Evolutionary conservation across 1,140 invertebrate genomes (phyloP), one percentile per base, ranked within the genome.

Genomic region (Paracyclopina nana): DNA sequence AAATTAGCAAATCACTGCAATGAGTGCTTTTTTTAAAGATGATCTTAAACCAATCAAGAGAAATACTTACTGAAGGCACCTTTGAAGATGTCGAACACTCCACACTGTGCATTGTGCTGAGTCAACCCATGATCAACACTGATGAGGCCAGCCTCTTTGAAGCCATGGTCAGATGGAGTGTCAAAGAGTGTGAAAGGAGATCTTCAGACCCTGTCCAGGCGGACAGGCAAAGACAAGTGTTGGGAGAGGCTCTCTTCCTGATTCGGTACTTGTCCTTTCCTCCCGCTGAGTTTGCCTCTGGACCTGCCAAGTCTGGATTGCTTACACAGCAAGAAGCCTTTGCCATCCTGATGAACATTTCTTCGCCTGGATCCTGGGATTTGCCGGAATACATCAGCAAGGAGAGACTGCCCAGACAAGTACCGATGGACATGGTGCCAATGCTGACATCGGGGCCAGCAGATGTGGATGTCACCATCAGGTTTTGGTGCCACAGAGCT

Each of bases 281-380:
- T 0, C 74, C 79, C 1, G 72, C 80, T 58, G 75, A 83, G 65
- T 85, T 85, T 62, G 80, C 80, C 1, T 76, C 77, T 56, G 78
- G 78, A 0, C 77, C 79, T 3, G 80, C 76, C 0, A 67, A 72
- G 16, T 81, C 79, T 1, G 67, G 69, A 25, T 62, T 85, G 1
- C 66, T 86, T 9, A 72, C 73, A 0, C 72, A 61, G 60, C 69
- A 78, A 11, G 81, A 86, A 61, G 75, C 77, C n/a, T 76, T 82
- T 56, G 72, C 77, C 1, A 75, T 86, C 41, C 65, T 84, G 0
- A 80, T 83, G 73, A 82, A 82, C 60, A 80, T 82, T 52, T 58
- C 59, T 14, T 73, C 78, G 1, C 77, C 77, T 6, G 73, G 73
- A 44, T 60, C 56, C 22, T 68, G 72, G 50, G 64, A 75, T 8